Conservation (phyloP, 2,888 invertebrate genomes). For the Hirtodrosophila trivittata region DNA sequence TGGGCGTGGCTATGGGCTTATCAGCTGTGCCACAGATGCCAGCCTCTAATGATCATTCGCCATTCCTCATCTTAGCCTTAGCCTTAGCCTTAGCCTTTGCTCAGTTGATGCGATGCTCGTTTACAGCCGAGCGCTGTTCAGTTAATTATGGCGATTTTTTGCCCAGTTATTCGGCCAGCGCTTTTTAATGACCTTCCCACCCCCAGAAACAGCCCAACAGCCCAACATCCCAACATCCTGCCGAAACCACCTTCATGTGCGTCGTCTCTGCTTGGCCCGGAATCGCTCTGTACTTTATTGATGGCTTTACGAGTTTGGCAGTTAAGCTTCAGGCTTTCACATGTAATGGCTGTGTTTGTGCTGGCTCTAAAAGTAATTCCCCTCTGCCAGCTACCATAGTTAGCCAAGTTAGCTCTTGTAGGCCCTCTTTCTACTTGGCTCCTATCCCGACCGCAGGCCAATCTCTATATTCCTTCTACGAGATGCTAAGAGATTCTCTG, state of each 20-base stretch:
- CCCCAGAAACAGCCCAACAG: too few species aligned
- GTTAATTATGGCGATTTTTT: constrained; percentile 74
- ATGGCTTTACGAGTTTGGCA: constrained; percentile 55
- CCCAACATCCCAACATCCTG: too few species aligned
- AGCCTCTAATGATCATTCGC: constrained; percentile 32
- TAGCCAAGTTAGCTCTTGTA: not conserved
- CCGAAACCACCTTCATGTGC: not conserved
- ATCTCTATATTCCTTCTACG: constrained; percentile 47
- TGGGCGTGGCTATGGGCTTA: constrained; percentile 39
- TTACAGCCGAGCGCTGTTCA: constrained; percentile 60
- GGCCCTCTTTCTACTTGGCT: constrained; percentile 10
- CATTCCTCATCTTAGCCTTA: constrained; percentile 5
- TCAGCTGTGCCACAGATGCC: constrained; percentile 46
- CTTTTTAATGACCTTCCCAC: constrained; percentile 59
- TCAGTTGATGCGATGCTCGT: too few species aligned
- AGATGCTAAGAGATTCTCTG: constrained; percentile 15
- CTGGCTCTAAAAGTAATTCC: constrained; percentile 66
- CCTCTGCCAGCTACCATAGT: constrained; percentile 26
- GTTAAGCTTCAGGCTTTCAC: constrained; percentile 60
- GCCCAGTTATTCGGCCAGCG: constrained; percentile 63
- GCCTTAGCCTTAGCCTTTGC: too few species aligned
- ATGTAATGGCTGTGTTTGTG: constrained; percentile 74
- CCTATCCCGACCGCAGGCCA: constrained; percentile 26
- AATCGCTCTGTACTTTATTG: constrained; percentile 64
- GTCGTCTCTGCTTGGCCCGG: constrained; percentile 13